These are phyloP conservation scores for Cinclus mexicanus DNA, from an alignment of 2,113 vertebrate species.

Conservation along the genomic window DNA sequence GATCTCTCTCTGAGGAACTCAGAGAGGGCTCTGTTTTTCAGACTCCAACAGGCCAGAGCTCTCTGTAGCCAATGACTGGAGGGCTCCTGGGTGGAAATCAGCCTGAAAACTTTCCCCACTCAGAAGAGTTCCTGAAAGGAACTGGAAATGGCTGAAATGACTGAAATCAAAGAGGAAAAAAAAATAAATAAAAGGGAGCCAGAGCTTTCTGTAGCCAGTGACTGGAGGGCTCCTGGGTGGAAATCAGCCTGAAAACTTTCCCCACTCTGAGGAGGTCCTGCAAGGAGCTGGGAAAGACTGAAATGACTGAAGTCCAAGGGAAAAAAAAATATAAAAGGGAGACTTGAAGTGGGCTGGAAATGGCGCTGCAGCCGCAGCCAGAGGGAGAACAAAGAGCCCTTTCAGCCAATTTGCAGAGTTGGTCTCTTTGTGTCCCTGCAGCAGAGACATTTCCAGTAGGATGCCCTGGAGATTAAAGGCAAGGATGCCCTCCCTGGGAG, in stretches of 20 bases:
- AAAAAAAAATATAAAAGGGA: background rate
- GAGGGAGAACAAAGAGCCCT: conserved; percentile 49
- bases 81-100: background rate
- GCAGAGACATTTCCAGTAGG: conserved; percentile 3
- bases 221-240: background rate
- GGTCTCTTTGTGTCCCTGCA: background rate
- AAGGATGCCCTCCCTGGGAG: background rate
- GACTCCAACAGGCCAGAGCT: background rate
- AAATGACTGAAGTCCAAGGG: background rate
- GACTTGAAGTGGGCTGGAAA: conserved; percentile 34
- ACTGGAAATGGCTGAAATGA: background rate
- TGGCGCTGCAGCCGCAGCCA: background rate
- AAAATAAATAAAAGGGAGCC: background rate
- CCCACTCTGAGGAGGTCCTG: background rate
- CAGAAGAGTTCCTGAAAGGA: background rate
- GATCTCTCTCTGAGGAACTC: too few relatives aligned
- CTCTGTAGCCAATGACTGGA: background rate
- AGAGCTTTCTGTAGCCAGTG: background rate
- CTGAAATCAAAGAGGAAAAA: background rate
- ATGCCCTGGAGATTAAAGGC: conserved; percentile 1
- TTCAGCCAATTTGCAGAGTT: background rate
- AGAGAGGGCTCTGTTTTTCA: too few relatives aligned
- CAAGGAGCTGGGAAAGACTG: background rate
- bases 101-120: background rate
- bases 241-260: background rate